Base-by-base conservation (phyloP, 2,797 vertebrate species). In the Labeo calbasu region DNA sequence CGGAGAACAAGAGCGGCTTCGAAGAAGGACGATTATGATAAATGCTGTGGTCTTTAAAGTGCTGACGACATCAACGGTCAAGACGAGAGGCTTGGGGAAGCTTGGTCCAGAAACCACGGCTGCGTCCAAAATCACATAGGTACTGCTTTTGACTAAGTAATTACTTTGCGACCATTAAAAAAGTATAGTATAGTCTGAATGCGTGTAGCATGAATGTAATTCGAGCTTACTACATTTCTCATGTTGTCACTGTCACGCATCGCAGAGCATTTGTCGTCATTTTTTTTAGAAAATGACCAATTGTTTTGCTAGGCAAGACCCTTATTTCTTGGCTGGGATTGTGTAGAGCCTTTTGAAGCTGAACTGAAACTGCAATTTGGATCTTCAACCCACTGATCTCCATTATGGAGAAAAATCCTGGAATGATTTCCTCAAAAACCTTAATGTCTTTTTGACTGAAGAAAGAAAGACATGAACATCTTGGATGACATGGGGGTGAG, bases 1-100 rank as follows among this genome's bases (percentile, higher is more conserved):
- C 69, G 4, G 50, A 82, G 66, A 72, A 88, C 66, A 85, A 84
- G 71, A 84, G 66, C 2, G 21, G 82, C 57, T 70, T 72, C 23
- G 71, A 81, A 83, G 79, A 71, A 84, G 72, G 70, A 77, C 76
- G 43, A 82, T 88, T 73, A 79, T 85, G 84, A 86, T 84, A 82
- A 87, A 87, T 85, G 78, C 76, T 53, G 51, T 77, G 77, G 77
- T 81, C 53, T 63, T 84, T 83, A 82, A 87, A 87, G 28, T 71
- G 88, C 84, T 88, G 82, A 87, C 50, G 53, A 80, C 61, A 71
- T 79, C 66, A 25, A 82, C 63, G 61, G 82, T 78, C 66, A 61
- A 55, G 53, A 32, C 28, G 14, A 76, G 69, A n/a, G 51, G 66
- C 79, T 77, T 25, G 5, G 23, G 12, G 23, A 65, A 61, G n/a